Conservation (phyloP, 2,888 invertebrate species). For the Muschampia plurimacula region DNA sequence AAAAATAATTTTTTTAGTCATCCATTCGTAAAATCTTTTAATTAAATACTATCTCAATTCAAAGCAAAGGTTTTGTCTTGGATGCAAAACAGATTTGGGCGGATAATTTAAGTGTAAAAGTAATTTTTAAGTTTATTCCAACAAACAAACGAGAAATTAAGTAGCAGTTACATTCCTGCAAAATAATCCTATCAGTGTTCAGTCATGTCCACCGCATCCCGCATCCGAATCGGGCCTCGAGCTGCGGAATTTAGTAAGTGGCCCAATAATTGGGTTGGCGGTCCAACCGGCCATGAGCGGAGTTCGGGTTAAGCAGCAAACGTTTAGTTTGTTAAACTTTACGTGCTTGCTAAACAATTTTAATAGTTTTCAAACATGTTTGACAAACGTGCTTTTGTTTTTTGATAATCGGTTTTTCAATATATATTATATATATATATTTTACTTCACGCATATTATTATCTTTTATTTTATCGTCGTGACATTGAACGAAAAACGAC, state of each 20-base stretch:
- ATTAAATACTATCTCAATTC: too few relatives aligned
- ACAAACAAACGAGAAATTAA: too few relatives aligned
- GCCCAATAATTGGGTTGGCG: slow-evolving; percentile 32
- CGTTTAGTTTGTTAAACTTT: not conserved
- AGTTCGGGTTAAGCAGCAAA: not conserved
- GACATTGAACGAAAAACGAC: slow-evolving; percentile 11
- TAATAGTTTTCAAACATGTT: too few relatives aligned
- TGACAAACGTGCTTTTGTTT: too few relatives aligned
- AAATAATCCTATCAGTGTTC: slow-evolving; percentile 16
- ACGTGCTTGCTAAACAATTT: not conserved
- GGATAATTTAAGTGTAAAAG: too few relatives aligned
- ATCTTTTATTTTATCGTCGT: not conserved
- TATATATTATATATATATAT: not conserved
- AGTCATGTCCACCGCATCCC: slow-evolving; percentile 11
- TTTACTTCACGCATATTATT: not conserved
- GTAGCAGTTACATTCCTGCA: slow-evolving; percentile 1
- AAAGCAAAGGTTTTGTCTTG: too few relatives aligned
- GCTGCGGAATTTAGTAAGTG: slow-evolving; percentile 32
- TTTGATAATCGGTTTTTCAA: too few relatives aligned
- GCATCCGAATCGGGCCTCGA: slow-evolving; percentile 12
- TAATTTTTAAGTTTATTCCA: too few relatives aligned
- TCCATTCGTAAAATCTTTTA: too few relatives aligned
- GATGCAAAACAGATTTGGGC: too few relatives aligned
- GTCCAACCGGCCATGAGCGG: slow-evolving; percentile 8
- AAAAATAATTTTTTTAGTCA: too few relatives aligned